Evolutionary conservation across 2,888 invertebrate species (phyloP), one percentile per base, ranked within the genome.

Genomic region (Lissocephala sabroskyi): DNA sequence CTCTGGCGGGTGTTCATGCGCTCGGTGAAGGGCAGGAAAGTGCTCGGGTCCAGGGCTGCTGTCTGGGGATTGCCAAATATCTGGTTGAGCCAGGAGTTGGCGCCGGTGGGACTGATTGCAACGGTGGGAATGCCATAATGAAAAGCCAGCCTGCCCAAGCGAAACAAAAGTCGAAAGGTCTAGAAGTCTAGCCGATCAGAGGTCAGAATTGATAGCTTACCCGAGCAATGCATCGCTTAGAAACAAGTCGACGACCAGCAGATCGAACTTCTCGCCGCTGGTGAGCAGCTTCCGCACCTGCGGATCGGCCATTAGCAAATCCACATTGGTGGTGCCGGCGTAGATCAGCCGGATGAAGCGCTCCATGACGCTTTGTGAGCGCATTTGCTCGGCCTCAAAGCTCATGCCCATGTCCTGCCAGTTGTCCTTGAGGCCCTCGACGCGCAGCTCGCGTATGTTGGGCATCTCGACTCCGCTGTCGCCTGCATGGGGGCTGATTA

Each of bases 51-150:
- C 51, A 85, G 70, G 0, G 87, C 84, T 1, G 85, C 83, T 26
- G 85, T 85, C 32, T 85, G 81, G 0, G 86, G 86, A 68, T 86
- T 87, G 1, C 85, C 87, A 19, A 85, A 82, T 62, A 85, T 82
- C 45, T 84, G 80, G 57, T 86, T 86, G 0, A 86, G 80, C 85
- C 85, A 86, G 2, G 80, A 77, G 40, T 84, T 85, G 11, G 85
- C 80, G 1, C 86, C 86, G 36, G 85, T 77, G 11, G 86, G 84
- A 65, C 85, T 86, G 5, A 85, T 48, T 3, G 81, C 82, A 16
- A 85, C 71, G 2, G 81, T 79, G 44, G 85, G 84, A 28, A 82
- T 62, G 50, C 82, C 71, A 62, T 82, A 84, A 47, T 79, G 82
- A 45, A 79, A 66, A 6, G 84, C 70, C 46, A 84, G 70, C 1